Base-by-base conservation (phyloP, 2,888 invertebrate genomes). In the Galerucella pusilla region DNA sequence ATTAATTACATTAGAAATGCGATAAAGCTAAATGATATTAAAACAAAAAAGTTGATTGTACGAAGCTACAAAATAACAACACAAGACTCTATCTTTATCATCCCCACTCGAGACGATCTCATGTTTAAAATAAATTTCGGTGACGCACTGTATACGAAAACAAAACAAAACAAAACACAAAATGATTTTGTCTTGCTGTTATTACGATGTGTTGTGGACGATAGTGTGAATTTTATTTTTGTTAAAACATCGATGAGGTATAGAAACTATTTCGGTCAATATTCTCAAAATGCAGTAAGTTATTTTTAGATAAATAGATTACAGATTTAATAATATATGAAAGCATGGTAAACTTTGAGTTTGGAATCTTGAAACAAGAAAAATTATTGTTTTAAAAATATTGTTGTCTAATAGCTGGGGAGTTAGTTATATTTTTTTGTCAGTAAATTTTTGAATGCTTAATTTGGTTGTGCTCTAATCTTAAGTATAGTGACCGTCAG, bases 211-310 rank as follows among this genome's bases (percentile, higher is more conserved):
- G 10, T 20, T 16, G 16, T 20, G 10, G 20, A 57, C 57, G 20
- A 11, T 16, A 16, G 9, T 57, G 57, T 20, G 54, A 3, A 57
- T 20, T 57, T 7, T 16, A 57, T 57, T n/a, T 57, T 57, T 57
- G 57, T 57, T 16, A 16, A 57, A 6, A 57, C 57, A 10, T 57
- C 20, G 20, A 57, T 57, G 57, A 16, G 9, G 20, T 2, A 9
- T 7, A 10, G 7, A 9, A 57, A 57, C 10, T 57, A 57, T 20
- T 20, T 57, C 20, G 16, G 11, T 20, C 16, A 57, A 10, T 11
- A n/a, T 54, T n/a, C 10, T 2, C 57, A 57, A 57, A 57, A 57
- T 57, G 57, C 11, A 57, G 57, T 57, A 16, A 57, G 57, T 57
- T n/a, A 6, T n/a, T 7, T 16, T n/a, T n/a, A 54, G 54, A 49